A percentile compares a stretch with the other conserved stretches of the same genome.
Evolutionary conservation across 2,113 vertebrate species (phyloP).

Genomic region (Calidris pygmaea): DNA sequence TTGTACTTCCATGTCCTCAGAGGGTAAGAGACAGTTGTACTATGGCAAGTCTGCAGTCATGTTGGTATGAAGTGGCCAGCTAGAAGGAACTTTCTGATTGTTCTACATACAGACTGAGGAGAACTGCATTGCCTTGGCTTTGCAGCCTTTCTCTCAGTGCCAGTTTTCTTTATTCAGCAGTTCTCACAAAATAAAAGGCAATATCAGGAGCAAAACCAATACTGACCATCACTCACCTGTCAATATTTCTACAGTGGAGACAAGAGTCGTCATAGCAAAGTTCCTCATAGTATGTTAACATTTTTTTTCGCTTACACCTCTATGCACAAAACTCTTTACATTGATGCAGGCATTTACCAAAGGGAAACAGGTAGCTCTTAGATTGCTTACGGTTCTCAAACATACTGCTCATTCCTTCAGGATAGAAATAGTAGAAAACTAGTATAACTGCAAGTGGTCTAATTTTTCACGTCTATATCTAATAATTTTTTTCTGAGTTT

Average conservation of each 20-base stretch:
- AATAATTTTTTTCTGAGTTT: not conserved
- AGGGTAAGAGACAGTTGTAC: not conserved
- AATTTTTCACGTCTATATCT: not conserved
- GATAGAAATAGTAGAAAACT: not conserved
- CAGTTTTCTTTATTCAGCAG: not conserved
- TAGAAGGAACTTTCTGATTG: not conserved
- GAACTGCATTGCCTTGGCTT: not conserved
- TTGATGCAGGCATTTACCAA: not conserved
- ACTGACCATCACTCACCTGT: not conserved
- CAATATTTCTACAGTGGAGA: not conserved
- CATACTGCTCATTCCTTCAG: not conserved
- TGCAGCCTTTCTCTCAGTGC: not conserved
- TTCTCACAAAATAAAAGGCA: not conserved
- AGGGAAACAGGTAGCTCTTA: not conserved
- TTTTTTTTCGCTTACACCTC: not conserved
- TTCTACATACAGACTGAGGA: not conserved
- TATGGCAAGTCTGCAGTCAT: not conserved
- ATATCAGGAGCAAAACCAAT: not conserved
- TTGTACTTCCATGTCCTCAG: not conserved
- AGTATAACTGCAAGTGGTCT: not conserved
- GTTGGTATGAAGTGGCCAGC: not conserved
- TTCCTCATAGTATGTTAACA: not conserved
- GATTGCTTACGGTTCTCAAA: not conserved
- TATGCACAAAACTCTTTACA: not conserved
- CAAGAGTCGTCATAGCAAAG: not conserved